Base-by-base conservation (phyloP, 2,113 vertebrate species). In the Butorides virescens region DNA sequence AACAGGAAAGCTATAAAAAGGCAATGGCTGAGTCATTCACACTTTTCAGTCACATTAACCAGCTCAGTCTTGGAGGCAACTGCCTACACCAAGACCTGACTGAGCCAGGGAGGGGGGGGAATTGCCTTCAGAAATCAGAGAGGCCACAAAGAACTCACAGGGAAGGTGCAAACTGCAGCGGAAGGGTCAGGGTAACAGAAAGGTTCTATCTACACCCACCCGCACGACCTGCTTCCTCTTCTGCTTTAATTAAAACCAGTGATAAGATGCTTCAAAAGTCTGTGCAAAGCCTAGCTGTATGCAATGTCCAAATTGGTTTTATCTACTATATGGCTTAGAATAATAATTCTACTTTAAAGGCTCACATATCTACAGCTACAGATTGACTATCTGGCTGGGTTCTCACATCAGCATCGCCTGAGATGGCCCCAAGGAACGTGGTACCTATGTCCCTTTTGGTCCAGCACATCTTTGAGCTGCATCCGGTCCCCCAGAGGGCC, bases 191-290 rank as follows among this genome's bases (percentile, higher is more conserved):
- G 5, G 1, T 1, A 74, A 74, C 29, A 84, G 72, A 71, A 61
- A 70, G n/a, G 15, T 74, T 27, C 59, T 61, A 58, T 20, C 50
- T 58, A 59, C 80, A 53, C 32, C 66, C 44, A 76, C 62, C 49
- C 0, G 0, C 46, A 36, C 0, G 1, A 75, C 53, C 50, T 9
- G 4, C 27, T 37, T 18, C 39, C 29, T 46, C 65, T 67, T 46
- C 47, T 74, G 37, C 53, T 62, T 21, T 11, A 7, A 39, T 32
- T 7, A 37, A 6, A 79, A 76, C 12, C n/a, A 37, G 30, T 1
- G 22, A 65, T 8, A 58, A 66, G 3, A 11, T 0, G 4, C 17
- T 67, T 36, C 55, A n/a, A 21, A 86, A 50, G 21, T 29, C 46
- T 36, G 11, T 20, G 67, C 29, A 63, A 62, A 84, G 10, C 34